These are phyloP conservation scores for Neotoxoptera formosana DNA, from an alignment of 1,140 invertebrate species.

Conservation along the genomic window DNA sequence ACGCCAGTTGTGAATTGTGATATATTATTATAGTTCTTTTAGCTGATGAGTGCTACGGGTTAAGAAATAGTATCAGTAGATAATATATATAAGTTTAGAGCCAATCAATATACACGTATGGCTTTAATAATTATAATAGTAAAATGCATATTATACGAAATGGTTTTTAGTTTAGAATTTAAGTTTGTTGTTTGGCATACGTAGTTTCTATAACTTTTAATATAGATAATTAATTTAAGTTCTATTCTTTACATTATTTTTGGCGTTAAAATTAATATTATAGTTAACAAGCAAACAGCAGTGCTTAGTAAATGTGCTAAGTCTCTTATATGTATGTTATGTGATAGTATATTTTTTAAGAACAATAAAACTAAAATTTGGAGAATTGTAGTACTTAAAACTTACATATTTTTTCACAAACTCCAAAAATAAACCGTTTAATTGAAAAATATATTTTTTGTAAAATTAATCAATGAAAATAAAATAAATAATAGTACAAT, in stretches of 20 bases:
- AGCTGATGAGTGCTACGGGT: neutral
- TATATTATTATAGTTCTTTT: neutral
- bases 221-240: neutral
- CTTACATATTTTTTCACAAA: too few relatives aligned
- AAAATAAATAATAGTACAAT: too few relatives aligned
- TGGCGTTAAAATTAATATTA: neutral
- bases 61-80: neutral
- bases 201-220: neutral
- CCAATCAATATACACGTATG: too few relatives aligned
- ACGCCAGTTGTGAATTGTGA: neutral
- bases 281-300: neutral
- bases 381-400: neutral
- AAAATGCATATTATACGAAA: too few relatives aligned
- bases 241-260: neutral
- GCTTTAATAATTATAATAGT: too few relatives aligned
- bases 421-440: neutral
- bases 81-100: neutral
- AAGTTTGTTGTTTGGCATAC: too few relatives aligned
- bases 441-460: too few relatives aligned
- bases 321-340: neutral
- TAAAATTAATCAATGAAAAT: neutral
- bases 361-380: neutral
- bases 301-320: neutral
- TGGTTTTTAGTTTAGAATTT: too few relatives aligned
- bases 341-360: neutral